Percentiles rank a stretch among this genome's conserved stretches.
Conservation (phyloP, 2,888 invertebrate genomes). For the Calameuta idolon region DNA sequence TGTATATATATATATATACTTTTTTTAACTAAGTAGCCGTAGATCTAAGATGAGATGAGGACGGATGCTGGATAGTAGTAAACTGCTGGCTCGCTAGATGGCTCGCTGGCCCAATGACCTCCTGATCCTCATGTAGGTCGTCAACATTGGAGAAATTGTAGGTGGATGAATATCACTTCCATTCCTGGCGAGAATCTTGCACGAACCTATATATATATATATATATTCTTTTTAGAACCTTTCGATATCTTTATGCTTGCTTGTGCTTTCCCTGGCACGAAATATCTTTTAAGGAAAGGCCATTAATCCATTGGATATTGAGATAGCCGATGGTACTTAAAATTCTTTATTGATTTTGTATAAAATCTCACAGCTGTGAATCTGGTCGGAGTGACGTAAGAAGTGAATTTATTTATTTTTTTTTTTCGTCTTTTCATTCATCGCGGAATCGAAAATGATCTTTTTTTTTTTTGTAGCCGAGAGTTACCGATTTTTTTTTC, state of each 20-base stretch:
- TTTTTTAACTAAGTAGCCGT: neutral
- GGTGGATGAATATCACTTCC: conserved; percentile 31
- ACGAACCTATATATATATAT: neutral
- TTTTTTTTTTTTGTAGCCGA: neutral
- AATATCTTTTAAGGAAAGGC: neutral
- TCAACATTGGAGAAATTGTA: conserved; percentile 50
- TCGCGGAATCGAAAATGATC: neutral
- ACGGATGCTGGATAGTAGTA: neutral
- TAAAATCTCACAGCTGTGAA: neutral
- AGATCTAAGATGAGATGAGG: neutral
- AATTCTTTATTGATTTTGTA: neutral
- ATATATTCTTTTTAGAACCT: conserved; percentile 10
- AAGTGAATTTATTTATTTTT: neutral
- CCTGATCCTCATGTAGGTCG: conserved; percentile 52
- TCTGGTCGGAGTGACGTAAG: neutral
- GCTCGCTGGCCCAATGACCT: conserved; percentile 40
- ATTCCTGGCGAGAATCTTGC: neutral
- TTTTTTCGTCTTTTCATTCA: neutral
- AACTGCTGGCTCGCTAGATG: neutral
- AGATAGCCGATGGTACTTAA: neutral
- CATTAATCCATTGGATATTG: neutral
- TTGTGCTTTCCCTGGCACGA: neutral
- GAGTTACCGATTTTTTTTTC: neutral
- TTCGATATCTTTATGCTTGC: neutral
- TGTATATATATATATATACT: neutral